These are phyloP conservation scores for Oriolus oriolus DNA, from an alignment of 2,113 vertebrate genomes.

Conservation along the genomic window DNA sequence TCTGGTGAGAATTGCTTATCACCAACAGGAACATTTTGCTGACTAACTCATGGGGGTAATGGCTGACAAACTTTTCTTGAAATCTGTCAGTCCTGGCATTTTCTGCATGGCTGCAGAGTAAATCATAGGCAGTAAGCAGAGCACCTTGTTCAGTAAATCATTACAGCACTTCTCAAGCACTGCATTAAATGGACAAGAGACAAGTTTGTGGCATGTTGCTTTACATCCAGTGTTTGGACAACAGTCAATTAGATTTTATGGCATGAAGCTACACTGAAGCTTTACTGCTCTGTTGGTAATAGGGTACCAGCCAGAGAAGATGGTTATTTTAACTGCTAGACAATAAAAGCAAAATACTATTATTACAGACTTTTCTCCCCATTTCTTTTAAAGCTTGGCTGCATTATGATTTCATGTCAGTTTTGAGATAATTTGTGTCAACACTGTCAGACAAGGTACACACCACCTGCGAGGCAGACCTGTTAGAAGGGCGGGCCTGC, in stretches of 20 bases:
- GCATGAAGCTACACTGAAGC: neutral
- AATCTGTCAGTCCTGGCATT: constrained; percentile 10
- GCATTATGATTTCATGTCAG: constrained; percentile 12
- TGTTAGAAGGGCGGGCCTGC: neutral
- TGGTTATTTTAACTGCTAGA: constrained; percentile 59
- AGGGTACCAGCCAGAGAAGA: constrained; percentile 8
- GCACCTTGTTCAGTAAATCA: constrained; percentile 28
- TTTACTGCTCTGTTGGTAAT: neutral
- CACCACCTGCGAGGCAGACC: neutral
- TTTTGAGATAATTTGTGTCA: constrained; percentile 24
- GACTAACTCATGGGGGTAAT: constrained; percentile 23
- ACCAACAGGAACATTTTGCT: neutral
- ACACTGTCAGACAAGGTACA: neutral
- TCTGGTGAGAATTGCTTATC: constrained; percentile 19
- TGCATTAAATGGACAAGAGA: constrained; percentile 8
- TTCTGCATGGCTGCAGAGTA: constrained; percentile 16
- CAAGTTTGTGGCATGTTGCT: constrained; percentile 1
- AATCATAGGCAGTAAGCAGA: neutral
- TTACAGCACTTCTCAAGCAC: neutral
- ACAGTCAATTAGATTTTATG: constrained; percentile 39
- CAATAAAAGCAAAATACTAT: constrained; percentile 63
- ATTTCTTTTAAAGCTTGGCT: constrained; percentile 7
- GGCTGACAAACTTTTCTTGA: constrained; percentile 12
- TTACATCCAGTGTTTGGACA: constrained; percentile 20
- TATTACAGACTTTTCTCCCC: constrained; percentile 50